Evolutionary conservation across 2,113 vertebrate species (phyloP), one percentile per base, ranked within the genome.

Genomic region (Melanostigma gelatinosum): DNA sequence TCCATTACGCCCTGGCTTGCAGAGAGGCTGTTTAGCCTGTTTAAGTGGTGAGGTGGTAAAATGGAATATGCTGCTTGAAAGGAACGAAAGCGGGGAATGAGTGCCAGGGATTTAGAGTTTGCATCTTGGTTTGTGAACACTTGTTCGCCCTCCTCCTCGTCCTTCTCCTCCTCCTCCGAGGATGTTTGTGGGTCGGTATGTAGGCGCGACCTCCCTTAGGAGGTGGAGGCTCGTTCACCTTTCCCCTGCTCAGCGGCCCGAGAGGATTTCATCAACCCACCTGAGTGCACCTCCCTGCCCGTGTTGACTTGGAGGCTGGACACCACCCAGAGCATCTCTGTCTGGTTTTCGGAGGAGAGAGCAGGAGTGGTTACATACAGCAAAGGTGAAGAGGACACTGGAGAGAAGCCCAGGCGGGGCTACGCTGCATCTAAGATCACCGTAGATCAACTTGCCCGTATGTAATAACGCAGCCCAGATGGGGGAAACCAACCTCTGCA

Each of bases 201-300:
- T 65, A 50, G 20, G 18, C 24, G 29, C 44, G 8, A 66, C 34
- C 40, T 78, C 70, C 27, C 38, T 58, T 4, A 42, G 27, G 57
- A 85, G 55, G 60, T 73, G 75, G 22, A 24, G 75, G 27, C 55
- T 64, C 7, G 10, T 15, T 58, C 71, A 87, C 79, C 75, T 75
- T 68, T 79, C 62, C 54, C 72, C 76, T 62, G 75, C 40, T 77
- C 36, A 52, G 24, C 36, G 74, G 54, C 68, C 77, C 15, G 40
- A 74, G 44, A 76, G 85, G 83, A 89, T 91, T 88, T 84, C 76
- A 90, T 92, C 90, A 90, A 87, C 83, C 86, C 63, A 77, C 72
- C 76, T 58, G 84, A 80, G 75, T 74, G 67, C 42, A 3, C 75
- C 69, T 75, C 64, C 61, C 75, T 11, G 66, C 48, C 77, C 48